phyloP scores from a whole-genome alignment of 2,797 vertebrate genomes.

The Margarornis squamiger region DNA sequence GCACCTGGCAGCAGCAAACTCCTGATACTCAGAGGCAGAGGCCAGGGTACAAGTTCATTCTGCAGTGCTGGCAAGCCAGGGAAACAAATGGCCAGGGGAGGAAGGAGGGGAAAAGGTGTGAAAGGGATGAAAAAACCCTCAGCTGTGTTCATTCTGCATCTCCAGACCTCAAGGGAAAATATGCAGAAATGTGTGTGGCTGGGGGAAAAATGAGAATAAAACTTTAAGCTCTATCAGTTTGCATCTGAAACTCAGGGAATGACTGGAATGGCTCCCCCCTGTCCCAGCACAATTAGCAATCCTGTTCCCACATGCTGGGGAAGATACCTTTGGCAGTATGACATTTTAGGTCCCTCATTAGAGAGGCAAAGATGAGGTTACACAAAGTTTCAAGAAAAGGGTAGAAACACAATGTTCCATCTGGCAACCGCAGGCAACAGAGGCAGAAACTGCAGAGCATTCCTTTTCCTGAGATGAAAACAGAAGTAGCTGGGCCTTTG shows the following conservation, averaged over 20 bases:
- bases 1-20: background rate
- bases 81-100: background rate
- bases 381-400: background rate
- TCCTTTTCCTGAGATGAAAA: slow-evolving; percentile 12
- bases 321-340: slow-evolving; percentile 26
- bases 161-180: background rate
- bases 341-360: slow-evolving; percentile 12
- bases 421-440: background rate
- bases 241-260: background rate
- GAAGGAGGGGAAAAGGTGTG: background rate
- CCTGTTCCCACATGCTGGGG: background rate
- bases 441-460: background rate
- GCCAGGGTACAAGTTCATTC: background rate
- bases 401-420: background rate
- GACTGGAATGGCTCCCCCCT: background rate
- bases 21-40: background rate
- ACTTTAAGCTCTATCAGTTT: background rate
- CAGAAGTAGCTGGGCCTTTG: background rate
- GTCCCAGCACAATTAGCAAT: background rate
- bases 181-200: background rate
- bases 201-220: background rate
- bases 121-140: background rate
- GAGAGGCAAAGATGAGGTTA: slow-evolving; percentile 10
- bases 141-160: background rate
- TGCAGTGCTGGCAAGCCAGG: background rate